Evolutionary conservation across 2,113 vertebrate species (phyloP).

Genomic region (Hepsetus odoe): DNA sequence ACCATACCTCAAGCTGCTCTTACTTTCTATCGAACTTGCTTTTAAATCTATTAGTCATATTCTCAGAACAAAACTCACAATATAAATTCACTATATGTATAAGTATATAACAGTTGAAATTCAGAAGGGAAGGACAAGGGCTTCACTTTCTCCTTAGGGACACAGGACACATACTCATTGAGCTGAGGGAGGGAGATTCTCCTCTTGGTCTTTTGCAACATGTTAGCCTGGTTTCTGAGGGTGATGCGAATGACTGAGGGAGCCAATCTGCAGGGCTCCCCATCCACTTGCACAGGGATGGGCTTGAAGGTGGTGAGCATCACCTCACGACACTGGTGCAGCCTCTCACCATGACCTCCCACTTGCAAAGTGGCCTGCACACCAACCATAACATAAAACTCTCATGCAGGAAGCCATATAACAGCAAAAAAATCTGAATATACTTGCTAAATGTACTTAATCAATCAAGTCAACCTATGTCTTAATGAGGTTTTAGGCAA

Average conservation of each 20-base stretch:
- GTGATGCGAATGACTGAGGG: slow-evolving; percentile 88
- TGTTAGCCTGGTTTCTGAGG: slow-evolving; percentile 92
- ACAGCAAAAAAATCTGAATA: no score
- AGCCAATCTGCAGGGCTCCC: slow-evolving; percentile 90
- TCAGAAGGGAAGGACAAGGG: neutral
- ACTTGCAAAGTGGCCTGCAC: slow-evolving; percentile 93
- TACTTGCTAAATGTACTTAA: no score
- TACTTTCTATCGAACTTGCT: no score
- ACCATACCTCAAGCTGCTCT: no score
- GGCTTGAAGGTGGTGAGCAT: slow-evolving; percentile 89
- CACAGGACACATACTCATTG: slow-evolving; percentile 81
- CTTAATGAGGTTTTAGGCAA: no score
- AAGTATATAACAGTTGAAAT: slow-evolving; percentile 77
- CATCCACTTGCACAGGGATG: slow-evolving; percentile 97
- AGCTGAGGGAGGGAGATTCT: slow-evolving; percentile 88
- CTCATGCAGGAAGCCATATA: no score
- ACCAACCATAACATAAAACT: neutral
- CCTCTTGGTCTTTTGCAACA: slow-evolving; percentile 96
- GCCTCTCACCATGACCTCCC: slow-evolving; percentile 90
- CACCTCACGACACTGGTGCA: slow-evolving; percentile 91
- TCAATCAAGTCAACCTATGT: no score
- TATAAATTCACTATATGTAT: no score
- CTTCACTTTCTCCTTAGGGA: neutral
- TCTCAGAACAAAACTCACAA: no score
- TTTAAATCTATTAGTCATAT: no score